Evolutionary conservation across 1,140 invertebrate genomes (phyloP).

Genomic region (Papilio polytes): DNA sequence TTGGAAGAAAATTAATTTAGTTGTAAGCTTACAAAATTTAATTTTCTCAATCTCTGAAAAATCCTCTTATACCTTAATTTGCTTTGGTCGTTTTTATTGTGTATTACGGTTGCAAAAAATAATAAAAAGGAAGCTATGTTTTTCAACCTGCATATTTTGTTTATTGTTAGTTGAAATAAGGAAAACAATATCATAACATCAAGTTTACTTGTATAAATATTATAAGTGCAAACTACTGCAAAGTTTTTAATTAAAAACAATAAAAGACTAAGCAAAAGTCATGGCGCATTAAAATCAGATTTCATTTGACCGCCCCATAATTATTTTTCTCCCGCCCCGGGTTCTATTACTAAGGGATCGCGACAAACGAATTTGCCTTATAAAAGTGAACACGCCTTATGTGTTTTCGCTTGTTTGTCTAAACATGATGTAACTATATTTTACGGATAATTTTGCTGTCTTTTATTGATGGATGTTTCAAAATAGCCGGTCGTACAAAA

Average conservation of each 20-base stretch:
- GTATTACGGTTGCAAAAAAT: neutral
- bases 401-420: constrained; percentile 43
- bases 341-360: constrained; percentile 68
- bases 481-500: neutral
- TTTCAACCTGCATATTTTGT: neutral
- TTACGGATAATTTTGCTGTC: constrained; percentile 40
- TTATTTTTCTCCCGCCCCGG: constrained; percentile 68
- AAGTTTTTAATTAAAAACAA: constrained; percentile 28
- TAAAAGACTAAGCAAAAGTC: constrained; percentile 27
- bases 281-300: constrained; percentile 59
- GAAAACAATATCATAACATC: too few relatives aligned
- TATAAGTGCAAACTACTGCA: neutral
- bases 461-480: neutral
- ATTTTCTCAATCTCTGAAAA: neutral
- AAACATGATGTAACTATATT: constrained; percentile 37
- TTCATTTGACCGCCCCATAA: constrained; percentile 62
- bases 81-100: neutral
- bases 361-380: constrained; percentile 47
- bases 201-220: neutral
- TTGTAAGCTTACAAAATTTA: neutral
- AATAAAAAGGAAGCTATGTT: neutral
- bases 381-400: constrained; percentile 66
- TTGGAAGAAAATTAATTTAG: neutral
- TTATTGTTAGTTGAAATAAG: neutral
- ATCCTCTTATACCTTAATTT: neutral